Conservation (phyloP, 2,113 vertebrate genomes). For the Microtus montanus region DNA sequence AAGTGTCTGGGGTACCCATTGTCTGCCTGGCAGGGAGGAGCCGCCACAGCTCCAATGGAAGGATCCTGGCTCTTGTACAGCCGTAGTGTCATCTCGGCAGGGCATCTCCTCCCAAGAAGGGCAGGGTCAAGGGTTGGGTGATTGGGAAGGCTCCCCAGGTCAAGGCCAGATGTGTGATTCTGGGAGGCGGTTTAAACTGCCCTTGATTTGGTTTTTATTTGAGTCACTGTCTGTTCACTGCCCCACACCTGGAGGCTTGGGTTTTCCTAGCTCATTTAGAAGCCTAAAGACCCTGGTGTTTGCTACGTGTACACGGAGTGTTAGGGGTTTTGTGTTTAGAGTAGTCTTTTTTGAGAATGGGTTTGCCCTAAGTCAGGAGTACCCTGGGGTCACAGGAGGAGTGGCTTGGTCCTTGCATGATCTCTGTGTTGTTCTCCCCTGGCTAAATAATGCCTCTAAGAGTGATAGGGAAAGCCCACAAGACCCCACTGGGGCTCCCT, state of each 20-base stretch:
- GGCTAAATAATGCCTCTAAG: not conserved
- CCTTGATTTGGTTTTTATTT: slow-evolving; percentile 69
- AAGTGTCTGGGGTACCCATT: not conserved
- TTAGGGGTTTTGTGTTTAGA: not conserved
- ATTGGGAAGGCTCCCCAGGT: not conserved
- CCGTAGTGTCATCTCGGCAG: not conserved
- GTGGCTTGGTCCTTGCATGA: not conserved
- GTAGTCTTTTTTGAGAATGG: slow-evolving; percentile 43
- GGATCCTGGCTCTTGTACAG: not conserved
- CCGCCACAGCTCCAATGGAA: not conserved
- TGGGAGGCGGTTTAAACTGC: not conserved
- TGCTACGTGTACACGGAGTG: rapidly evolving
- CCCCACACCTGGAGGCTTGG: slow-evolving; percentile 44
- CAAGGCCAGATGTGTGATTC: not conserved
- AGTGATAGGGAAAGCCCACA: not conserved
- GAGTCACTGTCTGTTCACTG: slow-evolving; percentile 59
- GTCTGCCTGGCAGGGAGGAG: not conserved
- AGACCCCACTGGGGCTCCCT: not conserved
- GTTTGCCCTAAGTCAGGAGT: not conserved
- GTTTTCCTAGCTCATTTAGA: slow-evolving; percentile 19
- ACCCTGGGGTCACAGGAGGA: not conserved
- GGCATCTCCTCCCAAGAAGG: not conserved
- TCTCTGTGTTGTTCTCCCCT: not conserved
- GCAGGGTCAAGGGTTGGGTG: not conserved
- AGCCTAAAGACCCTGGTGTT: not conserved